Base-by-base conservation (phyloP, 2,113 vertebrate genomes). In the Oreotragus oreotragus region DNA sequence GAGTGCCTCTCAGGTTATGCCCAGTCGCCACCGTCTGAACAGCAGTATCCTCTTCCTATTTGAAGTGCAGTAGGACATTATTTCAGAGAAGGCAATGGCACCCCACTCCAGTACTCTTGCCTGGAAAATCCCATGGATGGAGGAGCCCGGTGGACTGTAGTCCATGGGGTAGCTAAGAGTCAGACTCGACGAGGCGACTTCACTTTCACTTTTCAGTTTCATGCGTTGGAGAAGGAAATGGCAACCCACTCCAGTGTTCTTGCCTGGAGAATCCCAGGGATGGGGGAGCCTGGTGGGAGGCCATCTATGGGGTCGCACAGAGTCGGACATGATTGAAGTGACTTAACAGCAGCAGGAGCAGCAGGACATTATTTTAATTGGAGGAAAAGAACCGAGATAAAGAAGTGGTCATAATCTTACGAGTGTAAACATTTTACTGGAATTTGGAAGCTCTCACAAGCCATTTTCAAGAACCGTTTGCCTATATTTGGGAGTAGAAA, bases 361-460 rank as follows among this genome's bases (percentile, higher is more conserved):
- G 19, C 1, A 3, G 10, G 2, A 2, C 25, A 30, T 97, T 92
- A 66, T 93, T 95, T 53, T 88, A 49, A 23, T n/a, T 21, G 49
- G 85, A 0, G 73, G n/a, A 2, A 84, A 89, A 91, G 95, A 94
- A n/a, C 70, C 94, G 0, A 14, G 53, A 62, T 14, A 58, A 79
- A 85, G 70, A 94, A 73, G 64, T 85, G 73, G 85, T 33, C 47
- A 3, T 39, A 62, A 91, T 85, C 77, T 53, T 16, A 14, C 0
- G 19, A 84, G 30, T 47, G 43, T 70, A 84, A 53, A 92, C 0
- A 57, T 62, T 64, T 95, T 96, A 87, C 76, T 66, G 80, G 70
- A 97, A 57, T 81, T 36, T 8, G 43, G 53, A 95, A 89, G 1
- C 14, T 51, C 84, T 53, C 93, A 45, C 91, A 97, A 83, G 23